Evolutionary conservation across 2,797 vertebrate genomes (phyloP), one percentile per base, ranked within the genome.

Genomic region (Pelobates cultripes): DNA sequence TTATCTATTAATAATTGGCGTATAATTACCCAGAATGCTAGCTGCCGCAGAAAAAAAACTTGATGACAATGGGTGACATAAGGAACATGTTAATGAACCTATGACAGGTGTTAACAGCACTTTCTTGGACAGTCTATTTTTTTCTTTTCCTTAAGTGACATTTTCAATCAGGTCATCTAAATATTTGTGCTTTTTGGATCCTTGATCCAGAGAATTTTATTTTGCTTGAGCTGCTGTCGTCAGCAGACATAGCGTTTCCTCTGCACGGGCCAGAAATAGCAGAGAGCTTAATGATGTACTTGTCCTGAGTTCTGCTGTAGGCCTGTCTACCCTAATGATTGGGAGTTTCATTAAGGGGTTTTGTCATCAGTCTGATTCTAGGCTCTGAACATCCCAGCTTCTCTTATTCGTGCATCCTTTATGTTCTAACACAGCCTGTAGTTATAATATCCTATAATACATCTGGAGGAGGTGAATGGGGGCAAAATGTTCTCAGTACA

Each of bases 311-410:
- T 81, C 55, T 76, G 73, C 79, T 76, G 47, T 75, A 63, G 79
- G 73, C 79, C 79, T 75, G 73, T 70, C 73, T 76, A 67, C 79
- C 51, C 73, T 81, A 81, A 81, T 81, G 53, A 81, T 76, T 70
- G 69, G 67, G 73, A 81, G 60, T 76, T 81, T 75, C 75, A 81
- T 75, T 81, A 76, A 75, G 57, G 73, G 67, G 45, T 70, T 81
- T 81, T 76, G 66, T 75, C 79, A 70, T 81, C 61, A 61, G 73
- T 69, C 79, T 75, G 43, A 55, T 75, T 70, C 64, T n/a, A 70
- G 64, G 45, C 67, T 70, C 53, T 68, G 79, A 80, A 69, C 72
- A 80, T 70, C 79, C 75, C 41, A 51, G 78, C 41, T 57, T 47
- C 60, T 60, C 73, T 70, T 70, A 66, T 81, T 61, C 73, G 42